phyloP scores from a whole-genome alignment of 2,113 vertebrate species.

The Amia ocellicauda region DNA sequence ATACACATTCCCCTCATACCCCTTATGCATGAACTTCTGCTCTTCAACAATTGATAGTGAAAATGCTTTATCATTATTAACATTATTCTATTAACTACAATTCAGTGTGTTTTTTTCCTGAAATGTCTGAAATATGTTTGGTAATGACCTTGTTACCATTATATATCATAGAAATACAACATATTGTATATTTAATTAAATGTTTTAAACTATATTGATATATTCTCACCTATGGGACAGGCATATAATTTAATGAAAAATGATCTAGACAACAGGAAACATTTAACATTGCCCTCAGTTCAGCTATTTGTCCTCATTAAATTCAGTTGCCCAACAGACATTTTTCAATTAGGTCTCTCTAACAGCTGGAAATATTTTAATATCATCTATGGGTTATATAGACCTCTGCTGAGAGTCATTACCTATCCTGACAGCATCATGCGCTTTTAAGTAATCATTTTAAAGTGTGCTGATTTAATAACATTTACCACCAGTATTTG shows the following conservation, averaged over 20 bases:
- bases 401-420: constrained; percentile 40
- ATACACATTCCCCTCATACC: too few species aligned
- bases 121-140: too few species aligned
- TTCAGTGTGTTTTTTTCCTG: too few species aligned
- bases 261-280: not conserved
- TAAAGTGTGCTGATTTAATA: constrained; percentile 43
- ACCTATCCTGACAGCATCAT: constrained; percentile 33
- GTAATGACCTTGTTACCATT: too few species aligned
- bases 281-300: constrained; percentile 5
- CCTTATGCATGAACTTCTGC: too few species aligned
- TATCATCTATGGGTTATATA: constrained; percentile 39
- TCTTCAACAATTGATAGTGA: too few species aligned
- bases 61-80: too few species aligned
- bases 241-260: not conserved
- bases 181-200: too few species aligned
- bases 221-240: not conserved
- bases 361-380: constrained; percentile 37
- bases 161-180: too few species aligned
- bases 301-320: constrained; percentile 21
- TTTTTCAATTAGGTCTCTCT: constrained; percentile 23
- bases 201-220: too few species aligned
- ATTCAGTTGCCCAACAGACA: constrained; percentile 14
- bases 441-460: constrained; percentile 45
- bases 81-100: too few species aligned
- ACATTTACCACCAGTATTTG: constrained; percentile 14